Base-by-base conservation (phyloP, 2,113 vertebrate genomes). In the Alectura lathami region DNA sequence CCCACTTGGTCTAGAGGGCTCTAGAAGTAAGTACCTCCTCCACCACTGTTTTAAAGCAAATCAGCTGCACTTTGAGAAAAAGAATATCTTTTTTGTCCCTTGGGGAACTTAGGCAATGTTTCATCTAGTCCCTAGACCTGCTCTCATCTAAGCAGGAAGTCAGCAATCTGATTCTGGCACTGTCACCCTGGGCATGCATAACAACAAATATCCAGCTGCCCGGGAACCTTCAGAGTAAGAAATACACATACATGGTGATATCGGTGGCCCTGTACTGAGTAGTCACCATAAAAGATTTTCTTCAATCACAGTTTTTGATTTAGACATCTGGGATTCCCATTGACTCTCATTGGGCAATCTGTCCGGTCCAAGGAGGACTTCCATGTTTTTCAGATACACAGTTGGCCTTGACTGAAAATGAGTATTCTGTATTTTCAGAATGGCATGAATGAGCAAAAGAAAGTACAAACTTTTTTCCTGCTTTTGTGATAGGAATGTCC, bases 341-440 rank as follows among this genome's bases (percentile, higher is more conserved):
- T 32, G 30, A 16, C n/a, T 13, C n/a, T n/a, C n/a, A n/a, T 83
- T 67, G 18, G 78, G 13, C 3, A 22, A 34, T 79, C 75, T 64
- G 3, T 40, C 36, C 27, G 4, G 4, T n/a, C 0, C 2, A 53
- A 29, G 59, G 74, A 63, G 9, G 73, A 59, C 15, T 54, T 69
- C 8, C 5, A 15, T 26, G 1, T 1, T 47, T 56, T 57, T 82
- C 47, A 26, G 4, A 11, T 5, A 59, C 1, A 2, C 8, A 20
- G 3, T 8, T 81, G 38, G 17, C 6, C 13, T 38, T 67, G 34
- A 60, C 10, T 51, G 34, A 72, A 87, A 82, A 83, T 51, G 5
- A 5, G 4, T 14, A 4, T 15, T 30, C 9, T 76, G 3, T 24
- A 13, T 66, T 89, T 86, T 74, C 60, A 63, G 60, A 57, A n/a